Evolutionary conservation across 1,140 invertebrate genomes (phyloP).

Genomic region (Bombus balteatus): DNA sequence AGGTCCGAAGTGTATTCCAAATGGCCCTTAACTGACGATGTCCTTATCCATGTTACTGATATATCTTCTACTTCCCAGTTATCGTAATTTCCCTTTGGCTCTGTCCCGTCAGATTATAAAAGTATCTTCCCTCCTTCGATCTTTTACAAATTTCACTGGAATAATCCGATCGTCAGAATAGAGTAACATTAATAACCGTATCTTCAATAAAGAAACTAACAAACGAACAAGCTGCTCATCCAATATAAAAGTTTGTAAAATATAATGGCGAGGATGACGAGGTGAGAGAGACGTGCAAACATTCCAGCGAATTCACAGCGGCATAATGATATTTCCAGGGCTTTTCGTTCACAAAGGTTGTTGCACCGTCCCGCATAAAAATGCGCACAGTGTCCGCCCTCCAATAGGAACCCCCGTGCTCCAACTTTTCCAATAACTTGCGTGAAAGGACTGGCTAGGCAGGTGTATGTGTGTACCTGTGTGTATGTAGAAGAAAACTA

Average conservation of each 20-base stretch:
- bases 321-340: constrained; percentile 54
- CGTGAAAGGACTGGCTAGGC: constrained; percentile 32
- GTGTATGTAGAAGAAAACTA: neutral
- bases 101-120: too few species aligned
- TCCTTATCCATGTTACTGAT: too few species aligned
- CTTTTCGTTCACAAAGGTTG: constrained; percentile 37
- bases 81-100: too few species aligned
- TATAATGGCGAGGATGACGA: constrained; percentile 23
- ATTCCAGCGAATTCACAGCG: constrained; percentile 39
- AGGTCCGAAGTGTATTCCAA: too few species aligned
- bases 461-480: neutral
- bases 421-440: constrained; percentile 48
- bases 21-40: too few species aligned
- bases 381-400: constrained; percentile 27
- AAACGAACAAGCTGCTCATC: neutral
- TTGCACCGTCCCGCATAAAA: constrained; percentile 34
- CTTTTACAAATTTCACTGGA: neutral
- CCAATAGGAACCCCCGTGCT: constrained; percentile 4
- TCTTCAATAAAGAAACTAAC: neutral
- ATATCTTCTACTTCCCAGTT: too few species aligned
- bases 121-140: too few species aligned
- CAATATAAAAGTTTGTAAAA: neutral
- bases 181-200: neutral
- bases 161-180: neutral
- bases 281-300: constrained; percentile 24